Base-by-base conservation (phyloP, 2,888 invertebrate genomes). In the Parnassius orleans region DNA sequence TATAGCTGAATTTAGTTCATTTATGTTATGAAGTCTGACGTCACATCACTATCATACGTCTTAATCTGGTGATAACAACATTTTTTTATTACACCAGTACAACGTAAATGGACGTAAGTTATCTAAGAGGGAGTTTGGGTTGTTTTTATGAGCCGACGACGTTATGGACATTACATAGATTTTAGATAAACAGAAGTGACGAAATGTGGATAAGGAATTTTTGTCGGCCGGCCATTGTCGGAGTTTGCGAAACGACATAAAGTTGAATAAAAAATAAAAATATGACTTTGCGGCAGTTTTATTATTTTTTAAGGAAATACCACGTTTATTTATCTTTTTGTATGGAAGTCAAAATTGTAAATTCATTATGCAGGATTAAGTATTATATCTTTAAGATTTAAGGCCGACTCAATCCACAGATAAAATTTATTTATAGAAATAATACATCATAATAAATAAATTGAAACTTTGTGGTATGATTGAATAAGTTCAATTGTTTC, bases 31-130 rank as follows among this genome's bases (percentile, higher is more conserved):
- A 51, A 53, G 15, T 53, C 9, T 77, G 76, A 75, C 79, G 77
- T 78, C 77, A 77, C 67, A 55, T 24, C 59, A 63, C 67, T 78
- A 78, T 78, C 78, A 73, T 74, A 74, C 73, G 67, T 77, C 78
- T 78, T 75, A 79, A 78, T 79, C 79, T 72, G 57, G 65, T 65
- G 75, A 75, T 77, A 77, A 73, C 69, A 65, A 64, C 54, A 67
- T 71, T 68, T 72, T 78, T 78, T 79, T 78, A 77, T 75, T 72
- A 74, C 69, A 57, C 65, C 69, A 68, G 67, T 70, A 74, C 74
- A 76, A 72, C 70, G 71, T 68, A 73, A 74, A 77, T 75, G 78
- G 73, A 70, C 70, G 61, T 57, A 62, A 71, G 70, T 73, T 77
- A 75, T 77, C 77, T 74, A 67, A 68, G 69, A 73, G 66, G 67